phyloP scores from a whole-genome alignment of 1,140 invertebrate species.

The Dendrolimus kikuchii region DNA sequence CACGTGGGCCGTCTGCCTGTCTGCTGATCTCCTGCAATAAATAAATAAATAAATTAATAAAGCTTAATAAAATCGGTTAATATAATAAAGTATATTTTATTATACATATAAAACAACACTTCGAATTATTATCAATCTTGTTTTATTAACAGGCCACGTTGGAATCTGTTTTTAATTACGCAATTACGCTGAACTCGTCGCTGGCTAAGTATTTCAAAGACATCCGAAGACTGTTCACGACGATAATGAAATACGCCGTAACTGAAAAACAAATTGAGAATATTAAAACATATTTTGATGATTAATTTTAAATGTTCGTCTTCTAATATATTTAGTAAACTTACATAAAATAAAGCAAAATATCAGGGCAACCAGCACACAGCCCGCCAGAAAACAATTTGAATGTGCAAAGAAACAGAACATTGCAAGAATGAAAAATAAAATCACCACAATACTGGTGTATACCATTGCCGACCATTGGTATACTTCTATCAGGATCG shows the following conservation, averaged over 20 bases:
- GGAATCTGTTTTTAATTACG: too few relatives aligned
- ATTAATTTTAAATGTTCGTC: conserved; percentile 1
- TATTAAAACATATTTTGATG: conserved; percentile 6
- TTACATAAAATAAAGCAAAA: conserved; percentile 27
- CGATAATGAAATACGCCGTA: conserved; percentile 41
- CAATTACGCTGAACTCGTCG: conserved; percentile 3
- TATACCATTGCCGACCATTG: conserved; percentile 37
- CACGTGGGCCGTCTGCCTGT: too few relatives aligned
- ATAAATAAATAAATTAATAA: too few relatives aligned
- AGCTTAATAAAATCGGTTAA: too few relatives aligned
- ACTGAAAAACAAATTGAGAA: conserved; percentile 24
- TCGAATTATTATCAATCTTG: too few relatives aligned
- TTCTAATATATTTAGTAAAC: conserved; percentile 9
- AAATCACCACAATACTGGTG: conserved; percentile 15
- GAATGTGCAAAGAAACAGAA: conserved; percentile 41
- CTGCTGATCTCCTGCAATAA: too few relatives aligned
- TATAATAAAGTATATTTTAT: too few relatives aligned
- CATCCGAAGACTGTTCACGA: conserved; percentile 41
- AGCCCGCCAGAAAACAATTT: conserved; percentile 29
- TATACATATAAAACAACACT: too few relatives aligned
- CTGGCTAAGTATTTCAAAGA: conserved; percentile 26
- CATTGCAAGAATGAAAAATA: conserved; percentile 29
- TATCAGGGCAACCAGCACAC: conserved; percentile 20
- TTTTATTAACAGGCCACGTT: too few relatives aligned
- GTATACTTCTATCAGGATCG: conserved; percentile 36